A percentile compares a stretch with the other conserved stretches of the same genome.
These are phyloP conservation scores for Syngnathus rostellatus DNA, from an alignment of 2,797 vertebrate genomes.

Conservation along the genomic window DNA sequence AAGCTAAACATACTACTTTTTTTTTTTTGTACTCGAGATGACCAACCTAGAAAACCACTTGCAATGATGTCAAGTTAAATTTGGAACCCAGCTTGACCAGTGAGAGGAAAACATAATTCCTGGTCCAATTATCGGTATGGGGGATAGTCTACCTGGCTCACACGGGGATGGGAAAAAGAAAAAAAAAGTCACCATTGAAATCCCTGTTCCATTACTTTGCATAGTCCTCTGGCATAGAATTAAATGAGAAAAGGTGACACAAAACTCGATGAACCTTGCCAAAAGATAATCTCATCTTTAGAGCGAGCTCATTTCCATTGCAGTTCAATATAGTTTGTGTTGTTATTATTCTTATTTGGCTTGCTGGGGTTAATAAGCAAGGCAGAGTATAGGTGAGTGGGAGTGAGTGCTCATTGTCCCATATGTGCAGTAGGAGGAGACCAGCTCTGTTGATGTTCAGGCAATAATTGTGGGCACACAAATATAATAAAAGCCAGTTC, in stretches of 20 bases:
- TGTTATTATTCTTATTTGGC: not conserved
- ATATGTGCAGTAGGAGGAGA: constrained; percentile 9
- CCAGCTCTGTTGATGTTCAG: not conserved
- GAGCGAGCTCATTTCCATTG: too few relatives aligned
- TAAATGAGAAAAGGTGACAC: not conserved
- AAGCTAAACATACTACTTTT: constrained; percentile 61
- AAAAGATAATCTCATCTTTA: not conserved
- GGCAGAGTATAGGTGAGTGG: constrained; percentile 6
- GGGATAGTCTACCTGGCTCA: too few relatives aligned
- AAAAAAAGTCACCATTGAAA: not conserved
- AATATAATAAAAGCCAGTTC: not conserved
- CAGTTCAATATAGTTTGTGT: not conserved
- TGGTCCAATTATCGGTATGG: too few relatives aligned
- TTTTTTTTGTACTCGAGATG: too few relatives aligned
- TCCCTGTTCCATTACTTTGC: not conserved
- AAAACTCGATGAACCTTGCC: not conserved
- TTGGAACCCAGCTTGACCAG: too few relatives aligned
- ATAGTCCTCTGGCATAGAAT: not conserved
- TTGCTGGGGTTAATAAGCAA: not conserved
- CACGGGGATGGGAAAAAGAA: not conserved
- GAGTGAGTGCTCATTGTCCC: constrained; percentile 2
- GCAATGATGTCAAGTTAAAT: too few relatives aligned
- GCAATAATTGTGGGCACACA: not conserved
- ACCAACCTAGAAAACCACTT: too few relatives aligned
- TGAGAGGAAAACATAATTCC: too few relatives aligned